Percentiles rank a stretch among this genome's conserved stretches.
These are phyloP conservation scores for Furnarius figulus DNA, from an alignment of 2,113 vertebrate genomes.

Conservation along the genomic window DNA sequence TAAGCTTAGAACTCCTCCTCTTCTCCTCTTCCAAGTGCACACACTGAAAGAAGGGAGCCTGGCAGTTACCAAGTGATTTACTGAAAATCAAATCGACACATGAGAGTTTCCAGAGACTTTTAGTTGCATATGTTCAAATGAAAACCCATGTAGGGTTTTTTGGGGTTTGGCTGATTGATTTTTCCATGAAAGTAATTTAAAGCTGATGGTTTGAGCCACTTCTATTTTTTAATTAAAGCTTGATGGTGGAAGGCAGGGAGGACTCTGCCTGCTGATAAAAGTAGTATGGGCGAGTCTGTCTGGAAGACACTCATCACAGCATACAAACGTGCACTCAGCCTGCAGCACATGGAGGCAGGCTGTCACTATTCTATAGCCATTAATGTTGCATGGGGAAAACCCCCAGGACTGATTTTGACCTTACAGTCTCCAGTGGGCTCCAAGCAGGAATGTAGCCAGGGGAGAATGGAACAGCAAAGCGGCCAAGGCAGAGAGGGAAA, in stretches of 20 bases:
- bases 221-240: not conserved
- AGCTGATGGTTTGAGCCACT: not conserved
- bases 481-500: not conserved
- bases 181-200: not conserved
- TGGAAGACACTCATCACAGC: not conserved
- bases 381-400: not conserved
- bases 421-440: not conserved
- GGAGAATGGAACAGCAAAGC: not conserved
- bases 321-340: fast-evolving
- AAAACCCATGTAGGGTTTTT: not conserved
- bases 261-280: not conserved
- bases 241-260: not conserved
- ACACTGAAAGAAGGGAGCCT: not conserved
- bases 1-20: not conserved
- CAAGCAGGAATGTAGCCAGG: not conserved
- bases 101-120: not conserved
- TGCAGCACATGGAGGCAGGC: not conserved
- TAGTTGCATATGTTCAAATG: not conserved
- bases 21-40: not conserved
- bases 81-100: not conserved
- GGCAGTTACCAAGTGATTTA: not conserved
- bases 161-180: not conserved
- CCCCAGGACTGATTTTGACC: not conserved
- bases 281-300: not conserved
- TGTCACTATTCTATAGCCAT: not conserved